phyloP scores from a whole-genome alignment of 1,140 invertebrate species.

The Protaetia brevitarsis region DNA sequence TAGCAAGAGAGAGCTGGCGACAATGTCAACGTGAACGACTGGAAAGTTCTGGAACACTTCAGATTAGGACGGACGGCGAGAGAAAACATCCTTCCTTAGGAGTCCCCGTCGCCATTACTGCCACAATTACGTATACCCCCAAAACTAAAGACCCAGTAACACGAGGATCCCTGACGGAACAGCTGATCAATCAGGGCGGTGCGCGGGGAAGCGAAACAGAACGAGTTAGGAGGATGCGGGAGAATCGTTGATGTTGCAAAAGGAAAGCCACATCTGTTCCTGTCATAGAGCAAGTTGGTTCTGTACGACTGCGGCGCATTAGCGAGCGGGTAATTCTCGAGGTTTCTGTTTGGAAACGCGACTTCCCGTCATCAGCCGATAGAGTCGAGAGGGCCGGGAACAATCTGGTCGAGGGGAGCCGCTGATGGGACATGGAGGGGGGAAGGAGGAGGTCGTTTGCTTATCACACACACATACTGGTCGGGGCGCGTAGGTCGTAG shows the following conservation, averaged over 20 bases:
- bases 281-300: background rate
- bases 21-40: background rate
- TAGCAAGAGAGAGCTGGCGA: background rate
- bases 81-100: background rate
- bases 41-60: background rate
- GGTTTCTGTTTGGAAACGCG: background rate
- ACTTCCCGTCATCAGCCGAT: background rate
- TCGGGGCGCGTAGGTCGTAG: too few relatives aligned
- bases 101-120: too few relatives aligned
- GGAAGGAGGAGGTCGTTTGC: background rate
- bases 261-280: too few relatives aligned
- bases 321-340: background rate
- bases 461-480: background rate
- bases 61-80: background rate
- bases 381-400: background rate
- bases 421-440: background rate
- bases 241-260: background rate
- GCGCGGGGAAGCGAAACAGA: background rate
- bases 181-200: constrained; percentile 6
- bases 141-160: too few relatives aligned
- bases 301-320: background rate
- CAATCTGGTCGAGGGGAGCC: background rate
- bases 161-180: too few relatives aligned
- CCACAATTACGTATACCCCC: too few relatives aligned
- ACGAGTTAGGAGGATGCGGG: background rate